Evolutionary conservation across 2,888 invertebrate species (phyloP).

Genomic region (Dascillus cervinus): DNA sequence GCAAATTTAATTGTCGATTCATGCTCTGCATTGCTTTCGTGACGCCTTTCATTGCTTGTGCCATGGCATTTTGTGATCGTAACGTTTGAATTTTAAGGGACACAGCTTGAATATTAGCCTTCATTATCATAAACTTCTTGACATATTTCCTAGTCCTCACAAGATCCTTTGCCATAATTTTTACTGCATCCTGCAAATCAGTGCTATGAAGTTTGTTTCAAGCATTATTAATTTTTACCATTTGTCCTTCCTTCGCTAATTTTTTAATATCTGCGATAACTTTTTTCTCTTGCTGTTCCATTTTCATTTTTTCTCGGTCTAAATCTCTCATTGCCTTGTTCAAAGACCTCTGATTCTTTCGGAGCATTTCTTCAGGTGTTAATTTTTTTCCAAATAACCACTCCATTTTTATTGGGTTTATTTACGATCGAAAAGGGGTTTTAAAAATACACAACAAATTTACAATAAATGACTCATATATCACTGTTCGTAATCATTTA

Average conservation of each 20-base stretch:
- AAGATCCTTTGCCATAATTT: slow-evolving; percentile 98
- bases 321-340: slow-evolving; percentile 98
- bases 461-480: too few species aligned
- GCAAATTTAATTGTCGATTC: slow-evolving; percentile 95
- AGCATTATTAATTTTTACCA: slow-evolving; percentile 52
- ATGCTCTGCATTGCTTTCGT: slow-evolving; percentile 97
- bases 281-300: slow-evolving; percentile 99
- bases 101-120: slow-evolving; percentile 97
- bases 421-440: too few species aligned
- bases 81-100: slow-evolving; percentile 96
- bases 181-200: slow-evolving; percentile 98
- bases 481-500: too few species aligned
- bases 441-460: too few species aligned
- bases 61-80: slow-evolving; percentile 98
- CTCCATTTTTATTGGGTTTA: too few species aligned
- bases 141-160: slow-evolving; percentile 92
- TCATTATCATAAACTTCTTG: slow-evolving; percentile 99
- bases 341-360: slow-evolving; percentile 95
- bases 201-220: slow-evolving; percentile 17
- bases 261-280: slow-evolving; percentile 97
- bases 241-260: slow-evolving; percentile 97
- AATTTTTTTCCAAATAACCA: slow-evolving; percentile 95
- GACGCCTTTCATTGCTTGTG: slow-evolving; percentile 98
- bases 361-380: slow-evolving; percentile 95
- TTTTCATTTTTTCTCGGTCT: slow-evolving; percentile 85